Base-by-base conservation (phyloP, 2,888 invertebrate species). In the Lasioglossum zephyrum region DNA sequence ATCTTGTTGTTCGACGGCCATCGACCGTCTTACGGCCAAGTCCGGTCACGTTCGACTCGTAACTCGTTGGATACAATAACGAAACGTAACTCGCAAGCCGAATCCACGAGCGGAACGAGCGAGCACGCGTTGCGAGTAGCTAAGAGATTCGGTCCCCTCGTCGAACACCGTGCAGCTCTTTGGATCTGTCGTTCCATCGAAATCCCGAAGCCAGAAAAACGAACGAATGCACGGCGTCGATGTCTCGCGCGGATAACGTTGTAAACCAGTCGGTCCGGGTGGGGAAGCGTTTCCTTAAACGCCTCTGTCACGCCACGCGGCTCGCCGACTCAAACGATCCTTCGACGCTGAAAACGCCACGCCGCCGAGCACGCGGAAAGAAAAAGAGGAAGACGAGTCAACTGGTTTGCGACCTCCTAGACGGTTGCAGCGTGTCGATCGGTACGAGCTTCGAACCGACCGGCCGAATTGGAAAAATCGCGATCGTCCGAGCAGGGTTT, bases 61-160 rank as follows among this genome's bases (percentile, higher is more conserved):
- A 93, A 92, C 92, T 93, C 92, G 92, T 88, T 92, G 4, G n/a
- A 57, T 11, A 53, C 31, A 31, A 31, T 0, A 93, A 93, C 93
- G 93, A 93, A 94, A 93, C 93, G 92, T 92, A 94, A 93, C 92
- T 90, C 90, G 92, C 92, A 92, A 93, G 92, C 90, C 88, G 91
- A 93, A 93, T 93, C 90, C 88, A 69, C 84, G 83, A 84, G 82
- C 85, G 81, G 73, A 73, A 49, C 80, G 88, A 79, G 77, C 80
- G 77, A 69, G 74, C 76, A 84, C 74, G 81, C 63, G 31, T 31
- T 63, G 13, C 57, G n/a, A n/a, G 57, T 11, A 11, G n/a, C 57
- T 4, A 9, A 57, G n/a, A 57, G 57, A 2, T n/a, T 6, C 22
- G 49, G 6, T 53, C n/a, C n/a, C 53, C n/a, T 57, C 9, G 57